Evolutionary conservation across 2,888 invertebrate species (phyloP), one percentile per base, ranked within the genome.

Genomic region (Eumacrocentrus americanus): DNA sequence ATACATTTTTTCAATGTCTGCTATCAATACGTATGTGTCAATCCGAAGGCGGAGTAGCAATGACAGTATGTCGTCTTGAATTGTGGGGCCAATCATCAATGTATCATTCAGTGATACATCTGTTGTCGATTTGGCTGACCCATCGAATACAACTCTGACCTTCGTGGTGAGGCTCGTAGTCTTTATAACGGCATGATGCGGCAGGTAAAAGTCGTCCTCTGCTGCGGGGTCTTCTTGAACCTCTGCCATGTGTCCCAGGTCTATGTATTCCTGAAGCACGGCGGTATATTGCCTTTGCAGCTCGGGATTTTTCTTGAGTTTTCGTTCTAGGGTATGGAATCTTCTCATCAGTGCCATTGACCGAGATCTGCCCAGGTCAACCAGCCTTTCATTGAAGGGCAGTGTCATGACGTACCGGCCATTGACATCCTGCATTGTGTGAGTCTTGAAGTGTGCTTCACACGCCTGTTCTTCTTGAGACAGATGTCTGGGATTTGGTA

Each of bases 1-100:
- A 35, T 73, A 78, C 73, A 74, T 76, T 57, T 76, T 73, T 1
- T 65, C 69, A 20, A 79, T 67, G 48, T 78, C 76, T 1, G 68
- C 73, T 1, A 67, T 69, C 2, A 75, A 12, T 0, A 70, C 71
- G 11, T 69, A 66, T 0, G 9, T n/a, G 29, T 70, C 57, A 1
- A 51, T 44, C 0, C 73, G 58, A 42, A 72, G 73, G 4, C 69
- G 44, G 1, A 71, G 5, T 1, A 77, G 12, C 0, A 71, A 46
- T 1, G 64, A 23, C 6, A 70, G 53, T 0, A 74, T 23, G 9
- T 71, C 66, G 0, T 67, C 65, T 25, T 74, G 71, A 3, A 72
- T 54, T 0, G 63, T 65, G 0, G 72, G 70, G 0, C 73, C 75
- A 0, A 68, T 64, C 22, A 60, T 34, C 6, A 72, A 54, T 0